These are phyloP conservation scores for Plusia festucae DNA, from an alignment of 2,888 invertebrate species.

Conservation along the genomic window DNA sequence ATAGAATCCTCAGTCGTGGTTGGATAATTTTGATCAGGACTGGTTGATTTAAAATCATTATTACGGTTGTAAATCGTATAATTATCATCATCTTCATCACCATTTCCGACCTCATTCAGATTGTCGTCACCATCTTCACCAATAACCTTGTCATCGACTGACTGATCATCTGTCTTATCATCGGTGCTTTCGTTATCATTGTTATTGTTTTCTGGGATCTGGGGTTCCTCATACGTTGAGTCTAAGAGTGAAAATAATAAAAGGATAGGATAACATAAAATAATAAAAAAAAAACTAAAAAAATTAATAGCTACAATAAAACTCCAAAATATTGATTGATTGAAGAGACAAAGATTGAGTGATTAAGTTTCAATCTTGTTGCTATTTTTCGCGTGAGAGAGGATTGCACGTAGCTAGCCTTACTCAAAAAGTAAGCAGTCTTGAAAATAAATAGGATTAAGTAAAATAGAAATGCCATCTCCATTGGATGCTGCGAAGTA, in stretches of 20 bases:
- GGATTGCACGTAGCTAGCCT: too few species aligned
- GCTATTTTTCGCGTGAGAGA: too few species aligned
- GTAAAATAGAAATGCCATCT: too few species aligned
- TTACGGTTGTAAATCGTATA: not conserved
- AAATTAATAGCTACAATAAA: too few species aligned
- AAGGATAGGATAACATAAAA: conserved; percentile 13
- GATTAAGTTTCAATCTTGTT: too few species aligned
- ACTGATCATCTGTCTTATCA: not conserved
- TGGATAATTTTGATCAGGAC: not conserved
- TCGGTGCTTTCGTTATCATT: not conserved
- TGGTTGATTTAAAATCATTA: not conserved
- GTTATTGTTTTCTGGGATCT: not conserved
- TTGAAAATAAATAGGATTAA: too few species aligned
- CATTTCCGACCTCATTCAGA: not conserved
- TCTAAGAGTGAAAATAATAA: conserved; percentile 32
- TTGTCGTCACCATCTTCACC: not conserved
- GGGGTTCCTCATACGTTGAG: not conserved
- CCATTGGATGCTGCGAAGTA: too few species aligned
- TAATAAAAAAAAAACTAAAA: conserved; percentile 21
- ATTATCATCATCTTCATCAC: not conserved
- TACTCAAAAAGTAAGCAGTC: too few species aligned
- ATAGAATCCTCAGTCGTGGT: not conserved
- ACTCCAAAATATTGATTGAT: too few species aligned
- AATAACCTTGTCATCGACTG: too few species aligned
- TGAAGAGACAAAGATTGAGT: too few species aligned